Percentiles rank a stretch among this genome's conserved stretches.
These are phyloP conservation scores for Scophthalmus maximus DNA, from an alignment of 2,113 vertebrate species.

Conservation along the genomic window DNA sequence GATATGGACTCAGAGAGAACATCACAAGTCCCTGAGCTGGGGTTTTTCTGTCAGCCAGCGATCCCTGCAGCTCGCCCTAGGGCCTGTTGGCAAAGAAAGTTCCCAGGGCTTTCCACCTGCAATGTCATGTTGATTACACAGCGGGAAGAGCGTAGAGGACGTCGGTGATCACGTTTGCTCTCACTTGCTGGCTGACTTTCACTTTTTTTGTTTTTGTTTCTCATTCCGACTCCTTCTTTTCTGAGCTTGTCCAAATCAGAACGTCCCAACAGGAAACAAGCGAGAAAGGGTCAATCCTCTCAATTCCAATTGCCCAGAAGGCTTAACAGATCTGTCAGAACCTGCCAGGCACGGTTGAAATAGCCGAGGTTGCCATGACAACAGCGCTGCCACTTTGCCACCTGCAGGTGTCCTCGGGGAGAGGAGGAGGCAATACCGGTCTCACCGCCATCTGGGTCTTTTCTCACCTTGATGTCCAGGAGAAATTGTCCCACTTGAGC, in stretches of 20 bases:
- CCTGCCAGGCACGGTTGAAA: conserved; percentile 46
- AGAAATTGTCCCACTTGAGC: conserved; percentile 33
- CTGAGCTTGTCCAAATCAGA: conserved; percentile 19
- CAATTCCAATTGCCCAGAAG: conserved; percentile 62
- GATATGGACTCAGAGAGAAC: conserved; percentile 68
- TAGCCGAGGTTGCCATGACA: conserved; percentile 64
- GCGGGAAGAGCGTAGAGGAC: conserved; percentile 49
- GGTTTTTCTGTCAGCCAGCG: conserved; percentile 55
- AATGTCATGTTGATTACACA: conserved; percentile 74
- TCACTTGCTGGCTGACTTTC: conserved; percentile 16
- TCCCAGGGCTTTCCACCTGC: conserved; percentile 71
- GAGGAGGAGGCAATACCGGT: conserved; percentile 26
- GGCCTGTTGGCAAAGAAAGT: conserved; percentile 64
- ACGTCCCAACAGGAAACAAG: conserved; percentile 42
- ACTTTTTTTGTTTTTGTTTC: background rate
- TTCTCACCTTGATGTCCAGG: conserved; percentile 49
- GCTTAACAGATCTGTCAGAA: conserved; percentile 65
- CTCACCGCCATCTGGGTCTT: conserved; percentile 22
- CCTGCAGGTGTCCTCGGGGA: conserved; percentile 12
- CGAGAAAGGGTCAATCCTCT: conserved; percentile 58
- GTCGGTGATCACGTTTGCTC: conserved; percentile 61
- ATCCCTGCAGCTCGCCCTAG: conserved; percentile 57
- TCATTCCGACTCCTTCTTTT: background rate
- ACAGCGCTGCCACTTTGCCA: conserved; percentile 65
- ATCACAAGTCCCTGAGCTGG: conserved; percentile 68